Base-by-base conservation (phyloP, 2,888 invertebrate genomes). In the Cerastoderma edule region DNA sequence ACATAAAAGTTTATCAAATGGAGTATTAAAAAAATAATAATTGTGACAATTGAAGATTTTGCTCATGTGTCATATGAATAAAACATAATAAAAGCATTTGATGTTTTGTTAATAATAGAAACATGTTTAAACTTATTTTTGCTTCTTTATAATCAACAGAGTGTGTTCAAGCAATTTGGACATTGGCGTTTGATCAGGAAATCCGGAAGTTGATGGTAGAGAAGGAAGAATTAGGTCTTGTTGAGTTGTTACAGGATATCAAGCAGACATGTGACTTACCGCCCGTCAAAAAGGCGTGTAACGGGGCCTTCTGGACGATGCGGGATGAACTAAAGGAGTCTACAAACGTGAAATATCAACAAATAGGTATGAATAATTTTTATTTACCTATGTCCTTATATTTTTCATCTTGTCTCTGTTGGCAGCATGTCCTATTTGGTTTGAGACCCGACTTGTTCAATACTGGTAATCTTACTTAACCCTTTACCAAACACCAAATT, bases 261-360 rank as follows among this genome's bases (percentile, higher is more conserved):
- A 78, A 77, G 28, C 50, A 75, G 8, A 22, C 44, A 22, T 39
- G 70, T 33, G 64, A 67, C 1, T 39, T 57, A 30, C n/a, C 24
- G 8, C 33, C 57, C 19, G 60, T 77, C n/a, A 72, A 66, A 35
- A 80, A 84, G 16, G 70, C 80, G 2, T 82, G 80, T 22, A 78
- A 81, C 1, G 88, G 88, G 0, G 74, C 87, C 39, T 71, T 88
- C 27, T 88, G 87, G 87, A 86, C 79, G 16, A 69, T 86, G 10
- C 48, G 86, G n/a, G 63, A 85, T 0, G 72, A 80, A 30, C 72
- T 87, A 33, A 57, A 54, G 19, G 32, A 48, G 6, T 75, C 80
- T 8, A n/a, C 44, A 6, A 39, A 65, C 22, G 63, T 70, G 27
- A 78, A 81, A 30, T 83, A 78, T 56, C 57, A 67, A 32, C 54